Evolutionary conservation across 1,140 invertebrate genomes (phyloP), one percentile per base, ranked within the genome.

Genomic region (Cyclina sinensis): DNA sequence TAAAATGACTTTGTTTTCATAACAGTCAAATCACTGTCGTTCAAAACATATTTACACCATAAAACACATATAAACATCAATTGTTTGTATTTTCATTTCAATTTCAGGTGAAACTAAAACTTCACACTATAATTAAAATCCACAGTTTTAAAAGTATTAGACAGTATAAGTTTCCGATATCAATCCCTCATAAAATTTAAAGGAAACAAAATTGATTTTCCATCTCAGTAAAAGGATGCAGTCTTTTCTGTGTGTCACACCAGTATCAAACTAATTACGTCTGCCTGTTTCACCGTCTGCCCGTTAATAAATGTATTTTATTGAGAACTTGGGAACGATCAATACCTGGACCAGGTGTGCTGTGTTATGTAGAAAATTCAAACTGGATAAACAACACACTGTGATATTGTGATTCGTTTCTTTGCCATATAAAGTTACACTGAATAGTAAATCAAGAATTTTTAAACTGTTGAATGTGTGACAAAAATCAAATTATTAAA

Each of bases 261-360:
- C 27, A 5, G 57, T 62, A 62, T 27, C 24, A n/a, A 62, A 62
- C 57, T n/a, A 62, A 62, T 62, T 27, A 62, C n/a, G 57, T 62
- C n/a, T 62, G 24, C 57, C 57, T 62, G 57, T 62, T 9, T 62
- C 24, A 27, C 24, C 57, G 57, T 62, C 57, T 62, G 35, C 70
- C 39, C 37, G 39, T 43, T 48, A n/a, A n/a, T n/a, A 27, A 74
- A 74, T 74, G 70, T 74, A 48, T 74, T 74, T 74, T 74, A 43
- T 74, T 43, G 70, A 74, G 24, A 48, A 46, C 39, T n/a, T 5
- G n/a, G n/a, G n/a, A n/a, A n/a, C 21, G 70, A 74, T 74, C 70
- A 48, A 74, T 74, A 74, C 39, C 46, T 24, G 21, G 35, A 21
- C 70, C 70, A 74, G 70, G 70, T 74, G 39, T 43, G 70, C 48